Evolutionary conservation across 37 sponge, comb jelly and placozoan species (phyloP), one percentile per base, ranked within the genome.

Genomic region (Halisarca cf. caerulea): DNA sequence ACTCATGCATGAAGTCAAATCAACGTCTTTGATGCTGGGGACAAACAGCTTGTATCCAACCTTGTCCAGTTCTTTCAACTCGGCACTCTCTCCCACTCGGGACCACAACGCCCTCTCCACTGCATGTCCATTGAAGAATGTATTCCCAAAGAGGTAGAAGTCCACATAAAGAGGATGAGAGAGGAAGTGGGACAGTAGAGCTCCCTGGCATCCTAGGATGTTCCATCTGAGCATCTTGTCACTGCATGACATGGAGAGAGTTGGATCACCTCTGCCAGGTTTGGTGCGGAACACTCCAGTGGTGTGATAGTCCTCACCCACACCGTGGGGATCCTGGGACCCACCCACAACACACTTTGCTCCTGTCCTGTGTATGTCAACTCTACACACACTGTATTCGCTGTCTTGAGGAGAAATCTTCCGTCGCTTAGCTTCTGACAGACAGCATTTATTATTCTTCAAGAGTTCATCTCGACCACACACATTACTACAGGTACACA

Each of bases 151-250:
- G 9, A 47, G 9, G 11, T 11, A 47, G 51, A 6, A 47, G 51
- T 47, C 51, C 51, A 47, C 51, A 66, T 88, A 84, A 0, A 95
- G 36, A 0, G 96, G 96, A 20, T 77, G 81, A 14, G 68, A 37
- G 20, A 95, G 24, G 43, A 90, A 84, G 84, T 90, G 88, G 34
- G 84, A 41, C 17, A 92, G 88, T 7, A 92, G 82, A 17, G 93
- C 96, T 72, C 96, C 96, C 80, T 95, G 96, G 37, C 80, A 83
- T 0, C 96, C 96, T 2, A 95, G 51, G 53, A 92, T 74, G 70
- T 90, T 95, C 96, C 96, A 95, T 11, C 90, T 86, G 59, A 91
- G 38, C 64, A 95, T 83, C 79, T 95, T 95, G 66, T 95, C 96
- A 75, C 93, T 92, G 81, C 96, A 95, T 2, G 93, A 89, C 90